phyloP scores from a whole-genome alignment of 2,888 invertebrate species.

The Junonia oenone region DNA sequence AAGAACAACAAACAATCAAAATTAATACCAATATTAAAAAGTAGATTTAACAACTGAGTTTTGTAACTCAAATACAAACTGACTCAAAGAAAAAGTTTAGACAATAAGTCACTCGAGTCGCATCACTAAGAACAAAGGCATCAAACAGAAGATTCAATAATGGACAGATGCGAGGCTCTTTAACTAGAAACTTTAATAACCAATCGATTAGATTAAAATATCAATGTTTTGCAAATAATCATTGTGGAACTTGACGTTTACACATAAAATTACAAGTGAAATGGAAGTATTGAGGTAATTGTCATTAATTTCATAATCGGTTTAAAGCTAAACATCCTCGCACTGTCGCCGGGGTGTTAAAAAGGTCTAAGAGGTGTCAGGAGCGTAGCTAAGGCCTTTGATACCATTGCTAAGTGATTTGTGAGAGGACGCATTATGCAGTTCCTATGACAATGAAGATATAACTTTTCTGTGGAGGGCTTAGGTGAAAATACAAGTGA shows the following conservation, averaged over 20 bases:
- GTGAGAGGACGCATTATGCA: too few species aligned
- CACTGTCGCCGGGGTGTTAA: slow-evolving; percentile 75
- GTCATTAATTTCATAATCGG: too few species aligned
- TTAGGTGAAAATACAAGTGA: not conserved
- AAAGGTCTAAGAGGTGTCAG: slow-evolving; percentile 72
- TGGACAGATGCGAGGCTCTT: slow-evolving; percentile 66
- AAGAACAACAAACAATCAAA: too few species aligned
- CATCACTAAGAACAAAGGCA: slow-evolving; percentile 43
- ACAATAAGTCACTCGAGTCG: not conserved
- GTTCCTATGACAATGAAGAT: slow-evolving; percentile 26
- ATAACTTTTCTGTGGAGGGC: slow-evolving; percentile 30
- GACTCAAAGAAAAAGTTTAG: too few species aligned
- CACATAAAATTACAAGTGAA: too few species aligned
- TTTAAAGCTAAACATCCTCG: slow-evolving; percentile 50
- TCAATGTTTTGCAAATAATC: too few species aligned
- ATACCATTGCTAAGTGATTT: slow-evolving; percentile 45
- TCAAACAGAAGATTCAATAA: slow-evolving; percentile 70
- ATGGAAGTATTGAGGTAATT: too few species aligned
- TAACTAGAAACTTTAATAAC: slow-evolving; percentile 29
- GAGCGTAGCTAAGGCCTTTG: slow-evolving; percentile 68
- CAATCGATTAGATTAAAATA: too few species aligned
- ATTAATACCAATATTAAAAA: too few species aligned
- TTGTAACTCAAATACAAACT: too few species aligned
- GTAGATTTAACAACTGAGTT: too few species aligned
- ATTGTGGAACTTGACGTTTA: too few species aligned